Conservation (phyloP, 2,888 invertebrate genomes). For the Polydrusus tereticollis region DNA sequence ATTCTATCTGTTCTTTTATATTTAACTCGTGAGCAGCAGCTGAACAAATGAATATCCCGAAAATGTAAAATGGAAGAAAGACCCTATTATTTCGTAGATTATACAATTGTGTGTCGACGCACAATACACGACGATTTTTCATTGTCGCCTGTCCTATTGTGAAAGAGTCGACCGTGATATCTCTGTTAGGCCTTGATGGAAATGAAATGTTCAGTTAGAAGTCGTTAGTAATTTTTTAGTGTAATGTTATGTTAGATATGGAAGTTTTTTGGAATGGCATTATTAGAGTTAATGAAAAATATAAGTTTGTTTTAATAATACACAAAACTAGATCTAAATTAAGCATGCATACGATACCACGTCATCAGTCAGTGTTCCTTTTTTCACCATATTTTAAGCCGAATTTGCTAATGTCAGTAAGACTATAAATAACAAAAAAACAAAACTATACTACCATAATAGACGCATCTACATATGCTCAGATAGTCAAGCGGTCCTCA, state of each 20-base stretch:
- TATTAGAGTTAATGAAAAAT: background rate
- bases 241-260: slow-evolving; percentile 43
- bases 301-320: background rate
- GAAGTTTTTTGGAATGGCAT: slow-evolving; percentile 25
- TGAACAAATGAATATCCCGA: slow-evolving; percentile 63
- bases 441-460: no score
- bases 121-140: slow-evolving; percentile 65
- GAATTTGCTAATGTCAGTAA: no score
- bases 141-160: slow-evolving; percentile 62
- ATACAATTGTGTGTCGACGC: slow-evolving; percentile 65
- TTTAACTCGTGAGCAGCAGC: slow-evolving; percentile 54
- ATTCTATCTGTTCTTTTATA: slow-evolving; percentile 53
- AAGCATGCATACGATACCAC: no score
- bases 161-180: slow-evolving; percentile 60
- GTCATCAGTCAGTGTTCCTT: no score
- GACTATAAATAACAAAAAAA: no score
- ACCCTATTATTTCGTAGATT: slow-evolving; percentile 64
- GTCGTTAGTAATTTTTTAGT: slow-evolving; percentile 42
- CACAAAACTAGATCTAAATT: background rate
- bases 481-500: no score
- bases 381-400: no score
- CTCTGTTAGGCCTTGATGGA: slow-evolving; percentile 60
- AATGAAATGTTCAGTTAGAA: slow-evolving; percentile 52
- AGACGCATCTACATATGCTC: no score
- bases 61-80: slow-evolving; percentile 65